Evolutionary conservation across 2,888 invertebrate genomes (phyloP).

Genomic region (Tholera decimalis): DNA sequence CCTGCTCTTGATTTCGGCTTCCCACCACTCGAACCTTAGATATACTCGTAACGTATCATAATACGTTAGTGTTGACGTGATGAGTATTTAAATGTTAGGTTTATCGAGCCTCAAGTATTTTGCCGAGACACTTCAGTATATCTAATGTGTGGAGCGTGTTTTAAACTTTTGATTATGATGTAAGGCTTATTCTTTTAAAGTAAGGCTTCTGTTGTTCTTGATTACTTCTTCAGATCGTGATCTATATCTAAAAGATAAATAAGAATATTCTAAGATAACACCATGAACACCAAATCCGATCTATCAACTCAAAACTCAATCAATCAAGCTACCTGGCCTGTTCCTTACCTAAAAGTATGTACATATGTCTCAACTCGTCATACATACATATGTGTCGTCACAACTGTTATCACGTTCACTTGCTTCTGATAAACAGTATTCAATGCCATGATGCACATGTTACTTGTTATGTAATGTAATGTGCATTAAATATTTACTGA

Average conservation of each 20-base stretch:
- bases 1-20: conserved; percentile 78
- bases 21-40: conserved; percentile 80
- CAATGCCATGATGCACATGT: conserved; percentile 37
- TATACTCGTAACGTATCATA: conserved; percentile 80
- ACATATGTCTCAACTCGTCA: too few species aligned
- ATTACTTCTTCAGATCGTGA: too few species aligned
- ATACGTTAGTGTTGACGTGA: conserved; percentile 73
- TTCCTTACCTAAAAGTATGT: background rate
- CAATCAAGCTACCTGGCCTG: background rate
- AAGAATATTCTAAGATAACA: too few species aligned
- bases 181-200: conserved; percentile 11
- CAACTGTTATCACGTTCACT: conserved; percentile 30
- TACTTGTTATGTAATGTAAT: conserved; percentile 21
- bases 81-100: conserved; percentile 67
- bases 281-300: background rate
- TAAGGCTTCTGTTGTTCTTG: background rate
- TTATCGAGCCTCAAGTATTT: conserved; percentile 45
- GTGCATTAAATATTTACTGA: conserved; percentile 24
- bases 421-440: conserved; percentile 35
- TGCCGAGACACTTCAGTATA: conserved; percentile 51
- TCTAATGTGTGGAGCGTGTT: conserved; percentile 24
- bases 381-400: too few species aligned
- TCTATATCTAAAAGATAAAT: too few species aligned
- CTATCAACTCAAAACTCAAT: background rate
- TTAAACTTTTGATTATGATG: conserved; percentile 12